Evolutionary conservation across 64 coral and sea anemone species (phyloP).

Genomic region (Acropora tenuis): DNA sequence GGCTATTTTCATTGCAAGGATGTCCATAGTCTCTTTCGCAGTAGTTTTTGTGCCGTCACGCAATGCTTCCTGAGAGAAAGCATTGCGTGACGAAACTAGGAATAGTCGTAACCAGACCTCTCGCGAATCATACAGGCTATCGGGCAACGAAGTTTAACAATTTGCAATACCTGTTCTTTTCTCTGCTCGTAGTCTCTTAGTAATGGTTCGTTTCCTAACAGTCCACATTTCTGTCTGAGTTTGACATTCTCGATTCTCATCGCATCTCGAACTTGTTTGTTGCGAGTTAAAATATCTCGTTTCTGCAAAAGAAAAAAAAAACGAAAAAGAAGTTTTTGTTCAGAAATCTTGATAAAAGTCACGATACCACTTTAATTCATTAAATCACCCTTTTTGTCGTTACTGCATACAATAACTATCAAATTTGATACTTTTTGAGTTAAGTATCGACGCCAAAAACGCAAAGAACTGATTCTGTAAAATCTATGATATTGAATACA

Average conservation of each 20-base stretch:
- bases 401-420: too few species aligned
- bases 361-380: too few species aligned
- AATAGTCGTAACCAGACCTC: not conserved
- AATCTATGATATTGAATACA: not conserved
- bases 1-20: too few species aligned
- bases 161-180: conserved; percentile 90
- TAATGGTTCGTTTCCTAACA: conserved; percentile 97
- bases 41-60: not conserved
- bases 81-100: not conserved
- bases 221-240: conserved; percentile 94
- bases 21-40: too few species aligned
- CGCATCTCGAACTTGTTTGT: conserved; percentile 95
- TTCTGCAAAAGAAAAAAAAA: conserved; percentile 61
- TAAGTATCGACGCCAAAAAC: too few species aligned
- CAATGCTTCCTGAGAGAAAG: too few species aligned
- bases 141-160: too few species aligned
- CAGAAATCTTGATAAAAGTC: too few species aligned
- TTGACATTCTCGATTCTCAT: conserved; percentile 99
- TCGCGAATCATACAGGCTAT: not conserved
- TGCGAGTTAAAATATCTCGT: conserved; percentile 90
- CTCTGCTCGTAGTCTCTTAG: conserved; percentile 91
- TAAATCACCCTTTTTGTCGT: too few species aligned
- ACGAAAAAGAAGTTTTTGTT: not conserved
- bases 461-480: not conserved
- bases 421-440: too few species aligned